Base-by-base conservation (phyloP, 1,140 invertebrate genomes). In the Onthophagus taurus region DNA sequence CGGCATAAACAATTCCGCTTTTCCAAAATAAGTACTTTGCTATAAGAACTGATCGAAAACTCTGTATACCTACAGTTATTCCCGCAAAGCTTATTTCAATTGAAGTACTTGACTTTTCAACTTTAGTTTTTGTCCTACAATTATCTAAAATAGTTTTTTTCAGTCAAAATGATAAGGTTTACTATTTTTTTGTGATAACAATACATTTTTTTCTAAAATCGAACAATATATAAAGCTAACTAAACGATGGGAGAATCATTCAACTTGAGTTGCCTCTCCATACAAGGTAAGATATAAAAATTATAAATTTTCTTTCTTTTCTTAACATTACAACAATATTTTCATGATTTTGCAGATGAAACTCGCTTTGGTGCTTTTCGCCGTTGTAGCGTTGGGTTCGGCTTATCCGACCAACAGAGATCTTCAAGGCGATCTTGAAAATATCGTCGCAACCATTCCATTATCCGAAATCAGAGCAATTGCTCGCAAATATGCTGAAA, bases 41-140 rank as follows among this genome's bases (percentile, higher is more conserved):
- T n/a, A n/a, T n/a, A n/a, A n/a, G n/a, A n/a, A n/a, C n/a, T n/a
- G n/a, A n/a, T n/a, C n/a, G n/a, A n/a, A n/a, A n/a, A n/a, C n/a
- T n/a, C n/a, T n/a, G n/a, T n/a, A 41, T 38, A 58, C 46, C 57
- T 59, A 70, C 67, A 47, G 48, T 48, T 17, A 61, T 55, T 20
- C 66, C 68, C 44, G 61, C 67, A 55, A 70, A 71, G 1, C 58
- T 54, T 0, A 70, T 55, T 49, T 53, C 58, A n/a, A 70, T 53
- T 35, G 38, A 39, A 13, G 39, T 42, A 13, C 36, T 52, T 3
- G 38, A 41, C n/a, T 5, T 34, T 14, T 37, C 31, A n/a, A n/a
- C n/a, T n/a, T n/a, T n/a, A n/a, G n/a, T n/a, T n/a, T n/a, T n/a
- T n/a, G n/a, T n/a, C n/a, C n/a, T n/a, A n/a, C n/a, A n/a, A n/a